Base-by-base conservation (phyloP, 1,140 invertebrate genomes). In the Dendrolimus kikuchii region DNA sequence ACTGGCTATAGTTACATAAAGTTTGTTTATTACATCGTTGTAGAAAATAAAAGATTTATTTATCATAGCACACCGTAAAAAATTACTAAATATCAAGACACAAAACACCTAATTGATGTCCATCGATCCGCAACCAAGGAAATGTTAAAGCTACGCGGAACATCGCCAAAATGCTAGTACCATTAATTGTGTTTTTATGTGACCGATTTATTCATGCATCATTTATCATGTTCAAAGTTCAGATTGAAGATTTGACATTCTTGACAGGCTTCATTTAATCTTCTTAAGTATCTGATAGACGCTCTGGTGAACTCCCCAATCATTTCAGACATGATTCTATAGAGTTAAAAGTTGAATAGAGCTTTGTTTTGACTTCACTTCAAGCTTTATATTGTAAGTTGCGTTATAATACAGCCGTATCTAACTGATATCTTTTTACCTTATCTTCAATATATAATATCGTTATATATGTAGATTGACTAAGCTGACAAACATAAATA, bases 231-330 rank as follows among this genome's bases (percentile, higher is more conserved):
- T 46, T 37, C 44, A 49, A 65, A 62, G 50, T 69, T 69, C 49
- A 46, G 66, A 69, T 69, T 63, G 60, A 63, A 59, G 66, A 66
- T 62, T 69, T 69, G 60, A 66, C 66, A 66, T 55, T 57, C 55
- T 54, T 69, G 66, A 65, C 66, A 59, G 62, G 51, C 51, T 55
- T 59, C 62, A 63, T 65, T 68, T 68, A 63, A 68, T 68, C 63
- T 69, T 69, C 57, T 48, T 57, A 62, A 69, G 61, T 58, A 59
- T 61, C 58, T 65, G 51, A 59, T 65, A 65, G 58, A 64, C 64
- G 61, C 64, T 64, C 57, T 53, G 53, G 53, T 64, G 58, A 58
- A 57, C 54, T 51, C 42, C 40, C 5, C 39, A 60, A 48, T 57
- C 59, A 54, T 59, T 61, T 61, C 56, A 60, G 42, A 55, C 55